These are phyloP conservation scores for Sweltsa coloradensis DNA, from an alignment of 1,140 invertebrate genomes.

Conservation along the genomic window DNA sequence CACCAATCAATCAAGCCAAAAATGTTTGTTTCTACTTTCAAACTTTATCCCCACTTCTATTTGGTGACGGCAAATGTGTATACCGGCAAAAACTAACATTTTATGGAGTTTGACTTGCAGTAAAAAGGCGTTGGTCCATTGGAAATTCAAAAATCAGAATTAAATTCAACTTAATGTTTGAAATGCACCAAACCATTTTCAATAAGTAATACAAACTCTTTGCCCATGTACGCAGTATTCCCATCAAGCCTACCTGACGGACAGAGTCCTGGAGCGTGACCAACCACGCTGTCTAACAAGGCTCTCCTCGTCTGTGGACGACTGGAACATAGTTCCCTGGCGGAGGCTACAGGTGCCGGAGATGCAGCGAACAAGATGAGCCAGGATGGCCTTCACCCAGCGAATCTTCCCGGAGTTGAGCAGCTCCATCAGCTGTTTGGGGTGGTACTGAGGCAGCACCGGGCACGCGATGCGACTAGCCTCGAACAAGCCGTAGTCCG, in stretches of 20 bases:
- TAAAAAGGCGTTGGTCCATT: too few relatives aligned
- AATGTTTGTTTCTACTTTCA: too few relatives aligned
- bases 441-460: constrained; percentile 98
- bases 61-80: too few relatives aligned
- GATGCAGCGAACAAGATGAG: constrained; percentile 82
- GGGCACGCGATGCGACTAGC: constrained; percentile 92
- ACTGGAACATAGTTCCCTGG: constrained; percentile 30
- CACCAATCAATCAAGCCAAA: too few relatives aligned
- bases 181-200: too few relatives aligned
- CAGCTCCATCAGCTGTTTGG: constrained; percentile 97
- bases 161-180: too few relatives aligned
- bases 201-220: too few relatives aligned
- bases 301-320: constrained; percentile 47
- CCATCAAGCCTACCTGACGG: constrained; percentile 81
- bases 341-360: constrained; percentile 45
- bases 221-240: too few relatives aligned
- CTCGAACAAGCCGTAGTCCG: constrained; percentile 91
- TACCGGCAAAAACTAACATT: too few relatives aligned
- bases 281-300: constrained; percentile 49
- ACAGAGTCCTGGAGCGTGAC: constrained; percentile 76
- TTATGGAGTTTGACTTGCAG: too few relatives aligned
- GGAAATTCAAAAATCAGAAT: too few relatives aligned
- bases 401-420: constrained; percentile 95
- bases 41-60: too few relatives aligned
- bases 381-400: constrained; percentile 94